Evolutionary conservation across 1,140 invertebrate genomes (phyloP).

Genomic region (Hypsibius dujardini): DNA sequence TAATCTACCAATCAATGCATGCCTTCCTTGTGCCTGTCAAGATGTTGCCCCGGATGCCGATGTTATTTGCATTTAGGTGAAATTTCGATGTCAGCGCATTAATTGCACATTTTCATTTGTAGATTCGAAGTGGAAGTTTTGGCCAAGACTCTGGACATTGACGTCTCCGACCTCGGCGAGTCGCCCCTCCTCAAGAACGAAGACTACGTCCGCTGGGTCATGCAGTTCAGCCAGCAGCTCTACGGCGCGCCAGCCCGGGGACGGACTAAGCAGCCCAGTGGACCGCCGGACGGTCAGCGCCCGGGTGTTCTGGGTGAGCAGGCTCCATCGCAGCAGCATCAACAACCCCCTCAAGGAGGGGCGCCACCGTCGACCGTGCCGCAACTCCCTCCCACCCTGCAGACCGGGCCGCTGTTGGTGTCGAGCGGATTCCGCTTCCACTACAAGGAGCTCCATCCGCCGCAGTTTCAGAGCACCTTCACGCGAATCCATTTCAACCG

Average conservation of each 20-base stretch:
- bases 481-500: not conserved
- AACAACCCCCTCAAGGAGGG: too few relatives aligned
- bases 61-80: too few relatives aligned
- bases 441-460: conserved; percentile 11
- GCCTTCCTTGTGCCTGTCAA: too few relatives aligned
- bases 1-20: too few relatives aligned
- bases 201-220: conserved; percentile 3
- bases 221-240: conserved; percentile 6
- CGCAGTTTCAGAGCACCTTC: conserved; percentile 15
- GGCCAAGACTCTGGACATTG: conserved; percentile 80
- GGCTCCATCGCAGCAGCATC: too few relatives aligned
- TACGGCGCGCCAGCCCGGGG: not conserved
- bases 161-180: conserved; percentile 40
- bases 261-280: not conserved
- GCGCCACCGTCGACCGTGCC: conserved; percentile 20
- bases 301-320: conserved; percentile 21
- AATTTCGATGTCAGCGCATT: too few relatives aligned
- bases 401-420: too few relatives aligned
- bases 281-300: conserved; percentile 13
- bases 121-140: conserved; percentile 98
- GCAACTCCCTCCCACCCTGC: conserved; percentile 22
- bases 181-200: conserved; percentile 21
- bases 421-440: conserved; percentile 3
- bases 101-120: too few relatives aligned
- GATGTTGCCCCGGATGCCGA: too few relatives aligned